Base-by-base conservation (phyloP, 2,113 vertebrate genomes). In the Riparia riparia region DNA sequence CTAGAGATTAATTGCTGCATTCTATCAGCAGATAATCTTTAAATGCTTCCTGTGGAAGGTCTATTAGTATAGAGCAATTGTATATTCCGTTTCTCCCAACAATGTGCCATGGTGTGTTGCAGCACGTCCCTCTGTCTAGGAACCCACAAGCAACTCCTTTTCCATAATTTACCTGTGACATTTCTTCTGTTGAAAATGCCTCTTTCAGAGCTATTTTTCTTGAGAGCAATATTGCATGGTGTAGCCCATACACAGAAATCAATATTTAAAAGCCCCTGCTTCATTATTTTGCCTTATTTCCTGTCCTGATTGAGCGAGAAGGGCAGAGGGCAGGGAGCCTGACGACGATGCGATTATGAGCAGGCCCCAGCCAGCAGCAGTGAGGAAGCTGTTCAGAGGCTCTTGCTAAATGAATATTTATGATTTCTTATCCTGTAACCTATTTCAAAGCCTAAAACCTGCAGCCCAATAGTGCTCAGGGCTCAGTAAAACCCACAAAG, bases 401-500 rank as follows among this genome's bases (percentile, higher is more conserved):
- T 65, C 81, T 10, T 89, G 54, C 42, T 76, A 8, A 72, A 95
- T 86, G 63, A 96, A 93, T 91, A 89, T 86, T 95, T 97, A 94
- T 95, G 86, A 84, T 95, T 95, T 91, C 50, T 91, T 92, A 95
- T 61, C 89, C 63, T 86, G 42, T 58, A 94, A 91, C 56, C 69
- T 85, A 90, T 88, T 96, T 89, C 90, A 88, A 93, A 95, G 95
- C 70, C 76, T 74, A 93, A 90, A 96, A 76, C 66, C 57, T 90
- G 60, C 53, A 69, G 80, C 54, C 84, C 34, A 89, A 51, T 57
- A 94, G 92, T 32, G 68, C 57, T 89, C 22, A 90, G 53, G 64
- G 71, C 71, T 90, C 84, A 76, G 76, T 28, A 96, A 94, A 93
- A 73, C 82, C 88, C 88, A 96, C 76, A 96, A 78, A 94, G 92